Percentiles rank a stretch among this genome's conserved stretches.
Evolutionary conservation across 2,113 vertebrate genomes (phyloP).

Genomic region (Chrysochloris asiatica): DNA sequence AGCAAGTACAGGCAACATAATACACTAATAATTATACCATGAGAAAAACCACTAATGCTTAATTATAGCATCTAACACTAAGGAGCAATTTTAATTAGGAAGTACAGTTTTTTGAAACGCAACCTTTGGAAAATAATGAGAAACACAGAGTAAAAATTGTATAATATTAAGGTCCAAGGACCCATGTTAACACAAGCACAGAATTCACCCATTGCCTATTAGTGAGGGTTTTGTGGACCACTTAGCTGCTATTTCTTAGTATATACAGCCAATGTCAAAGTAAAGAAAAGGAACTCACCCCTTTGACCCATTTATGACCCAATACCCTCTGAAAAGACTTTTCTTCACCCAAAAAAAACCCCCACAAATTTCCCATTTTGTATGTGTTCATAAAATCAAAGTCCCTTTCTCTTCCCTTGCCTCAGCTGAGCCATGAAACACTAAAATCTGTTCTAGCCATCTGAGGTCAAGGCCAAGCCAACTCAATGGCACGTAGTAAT

Average conservation of each 20-base stretch:
- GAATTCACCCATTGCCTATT: background rate
- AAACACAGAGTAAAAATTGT: background rate
- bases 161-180: background rate
- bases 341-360: background rate
- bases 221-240: background rate
- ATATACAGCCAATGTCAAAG: background rate
- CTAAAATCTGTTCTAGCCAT: conserved; percentile 58
- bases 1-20: background rate
- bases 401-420: background rate
- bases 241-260: background rate
- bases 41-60: conserved; percentile 13
- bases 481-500: conserved; percentile 71
- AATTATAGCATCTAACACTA: conserved; percentile 35
- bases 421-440: conserved; percentile 55
- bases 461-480: conserved; percentile 62
- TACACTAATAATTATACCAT: conserved; percentile 30
- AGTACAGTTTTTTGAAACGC: background rate
- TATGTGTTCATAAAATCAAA: conserved; percentile 67
- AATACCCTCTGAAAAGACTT: conserved; percentile 59
- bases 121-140: conserved; percentile 49
- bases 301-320: conserved; percentile 41
- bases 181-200: background rate
- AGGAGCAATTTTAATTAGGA: conserved; percentile 52
- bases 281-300: conserved; percentile 41
- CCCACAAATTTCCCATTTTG: background rate